Conservation (phyloP, 2,113 vertebrate genomes). For the Onychostruthus taczanowskii region DNA sequence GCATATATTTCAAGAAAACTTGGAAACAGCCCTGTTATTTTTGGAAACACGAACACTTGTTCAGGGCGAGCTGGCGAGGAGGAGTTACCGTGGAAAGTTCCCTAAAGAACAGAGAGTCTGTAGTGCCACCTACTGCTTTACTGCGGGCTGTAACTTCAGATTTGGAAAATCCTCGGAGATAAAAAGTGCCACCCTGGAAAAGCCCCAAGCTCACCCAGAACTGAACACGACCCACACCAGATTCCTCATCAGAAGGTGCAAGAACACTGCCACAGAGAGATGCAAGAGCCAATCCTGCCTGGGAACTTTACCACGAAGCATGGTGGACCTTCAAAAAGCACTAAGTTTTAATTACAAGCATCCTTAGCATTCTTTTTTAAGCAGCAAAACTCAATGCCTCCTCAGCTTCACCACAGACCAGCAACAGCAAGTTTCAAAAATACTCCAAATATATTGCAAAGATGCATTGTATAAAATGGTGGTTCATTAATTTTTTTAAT, state of each 20-base stretch:
- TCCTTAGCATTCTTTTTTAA: background rate
- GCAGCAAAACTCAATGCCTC: background rate
- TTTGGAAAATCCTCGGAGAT: background rate
- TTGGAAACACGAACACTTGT: constrained; percentile 63
- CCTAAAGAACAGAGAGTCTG: constrained; percentile 64
- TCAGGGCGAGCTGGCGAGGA: constrained; percentile 55
- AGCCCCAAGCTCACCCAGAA: background rate
- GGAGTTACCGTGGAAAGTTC: constrained; percentile 19
- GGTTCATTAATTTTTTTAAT: background rate
- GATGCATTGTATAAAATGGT: background rate
- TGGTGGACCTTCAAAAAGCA: background rate
- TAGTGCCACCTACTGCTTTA: constrained; percentile 75
- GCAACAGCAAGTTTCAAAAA: background rate
- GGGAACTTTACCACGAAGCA: background rate
- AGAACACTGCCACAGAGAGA: background rate
- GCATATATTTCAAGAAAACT: constrained; percentile 72
- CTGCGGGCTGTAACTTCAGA: background rate
- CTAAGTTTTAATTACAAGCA: background rate
- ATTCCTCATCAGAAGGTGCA: background rate
- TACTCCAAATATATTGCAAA: background rate
- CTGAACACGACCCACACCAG: background rate
- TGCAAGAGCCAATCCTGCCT: background rate
- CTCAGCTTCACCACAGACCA: background rate
- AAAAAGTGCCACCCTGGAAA: background rate
- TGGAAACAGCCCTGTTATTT: constrained; percentile 73